Percentiles rank a stretch among this genome's conserved stretches.
These are phyloP conservation scores for Lycophotia porphyrea DNA, from an alignment of 2,888 invertebrate genomes.

Conservation along the genomic window DNA sequence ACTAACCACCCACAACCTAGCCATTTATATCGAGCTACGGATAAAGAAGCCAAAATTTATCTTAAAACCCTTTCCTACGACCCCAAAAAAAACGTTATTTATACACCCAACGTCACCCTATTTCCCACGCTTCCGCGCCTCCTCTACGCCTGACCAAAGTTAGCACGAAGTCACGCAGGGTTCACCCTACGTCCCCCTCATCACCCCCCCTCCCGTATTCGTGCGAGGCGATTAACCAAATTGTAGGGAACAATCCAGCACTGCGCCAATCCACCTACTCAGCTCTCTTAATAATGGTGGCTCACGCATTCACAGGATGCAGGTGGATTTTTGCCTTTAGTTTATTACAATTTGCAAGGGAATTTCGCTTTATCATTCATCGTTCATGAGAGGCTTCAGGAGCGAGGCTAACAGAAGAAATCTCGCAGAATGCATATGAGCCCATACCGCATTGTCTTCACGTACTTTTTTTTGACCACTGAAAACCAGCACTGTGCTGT, in stretches of 20 bases:
- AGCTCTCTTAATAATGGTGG: conserved; percentile 65
- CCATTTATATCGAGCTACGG: neutral
- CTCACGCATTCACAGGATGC: conserved; percentile 64
- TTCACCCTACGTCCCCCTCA: conserved; percentile 33
- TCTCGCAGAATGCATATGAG: neutral
- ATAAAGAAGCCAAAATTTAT: neutral
- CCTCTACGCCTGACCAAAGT: conserved; percentile 62
- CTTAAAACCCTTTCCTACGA: neutral
- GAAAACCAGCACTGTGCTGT: no score
- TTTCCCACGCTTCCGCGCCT: conserved; percentile 38
- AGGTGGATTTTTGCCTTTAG: conserved; percentile 49
- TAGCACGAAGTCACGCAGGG: conserved; percentile 78
- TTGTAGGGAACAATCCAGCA: conserved; percentile 81
- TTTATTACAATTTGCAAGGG: conserved; percentile 35
- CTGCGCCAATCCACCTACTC: conserved; percentile 74
- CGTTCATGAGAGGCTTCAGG: neutral
- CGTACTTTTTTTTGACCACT: no score
- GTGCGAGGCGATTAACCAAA: conserved; percentile 82
- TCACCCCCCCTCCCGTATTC: conserved; percentile 50
- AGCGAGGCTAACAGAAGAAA: neutral
- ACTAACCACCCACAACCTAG: neutral
- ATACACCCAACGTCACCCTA: neutral
- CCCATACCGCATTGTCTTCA: no score
- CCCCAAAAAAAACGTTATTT: neutral
- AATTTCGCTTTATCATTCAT: conserved; percentile 20